Conservation (phyloP, 2,888 invertebrate genomes). For the Digitonthophagus gazella region DNA sequence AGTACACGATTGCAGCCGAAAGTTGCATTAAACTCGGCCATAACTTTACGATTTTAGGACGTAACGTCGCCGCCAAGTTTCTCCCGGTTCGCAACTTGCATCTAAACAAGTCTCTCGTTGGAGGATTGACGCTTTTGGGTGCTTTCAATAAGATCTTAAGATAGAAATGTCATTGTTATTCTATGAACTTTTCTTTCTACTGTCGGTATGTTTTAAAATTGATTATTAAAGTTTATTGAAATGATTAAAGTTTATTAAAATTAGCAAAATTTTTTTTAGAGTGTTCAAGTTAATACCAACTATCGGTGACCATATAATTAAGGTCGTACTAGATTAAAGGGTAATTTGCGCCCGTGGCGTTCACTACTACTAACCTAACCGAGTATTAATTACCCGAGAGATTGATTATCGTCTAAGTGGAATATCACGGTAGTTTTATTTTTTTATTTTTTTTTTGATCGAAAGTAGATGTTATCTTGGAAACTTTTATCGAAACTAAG, state of each 20-base stretch:
- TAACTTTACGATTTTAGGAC: slow-evolving; percentile 9
- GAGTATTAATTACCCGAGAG: not conserved
- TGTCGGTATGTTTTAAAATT: no score
- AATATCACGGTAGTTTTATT: not conserved
- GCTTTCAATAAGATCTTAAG: not conserved
- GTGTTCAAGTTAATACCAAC: not conserved
- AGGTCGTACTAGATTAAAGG: not conserved
- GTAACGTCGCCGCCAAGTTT: not conserved
- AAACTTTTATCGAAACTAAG: not conserved
- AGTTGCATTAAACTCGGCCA: slow-evolving; percentile 15
- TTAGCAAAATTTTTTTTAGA: no score
- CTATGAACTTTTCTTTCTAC: no score
- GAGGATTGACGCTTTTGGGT: not conserved
- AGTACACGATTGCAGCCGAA: slow-evolving; percentile 2
- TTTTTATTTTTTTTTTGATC: no score
- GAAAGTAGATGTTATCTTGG: no score
- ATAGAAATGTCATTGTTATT: not conserved
- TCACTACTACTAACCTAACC: not conserved
- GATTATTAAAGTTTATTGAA: no score
- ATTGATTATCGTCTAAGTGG: not conserved
- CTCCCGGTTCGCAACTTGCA: slow-evolving; percentile 3
- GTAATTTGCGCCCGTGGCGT: not conserved
- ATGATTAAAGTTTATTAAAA: no score
- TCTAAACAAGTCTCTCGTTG: slow-evolving; percentile 3
- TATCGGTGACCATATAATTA: not conserved